Evolutionary conservation across 2,113 vertebrate species (phyloP).

Genomic region (Poecile atricapillus): DNA sequence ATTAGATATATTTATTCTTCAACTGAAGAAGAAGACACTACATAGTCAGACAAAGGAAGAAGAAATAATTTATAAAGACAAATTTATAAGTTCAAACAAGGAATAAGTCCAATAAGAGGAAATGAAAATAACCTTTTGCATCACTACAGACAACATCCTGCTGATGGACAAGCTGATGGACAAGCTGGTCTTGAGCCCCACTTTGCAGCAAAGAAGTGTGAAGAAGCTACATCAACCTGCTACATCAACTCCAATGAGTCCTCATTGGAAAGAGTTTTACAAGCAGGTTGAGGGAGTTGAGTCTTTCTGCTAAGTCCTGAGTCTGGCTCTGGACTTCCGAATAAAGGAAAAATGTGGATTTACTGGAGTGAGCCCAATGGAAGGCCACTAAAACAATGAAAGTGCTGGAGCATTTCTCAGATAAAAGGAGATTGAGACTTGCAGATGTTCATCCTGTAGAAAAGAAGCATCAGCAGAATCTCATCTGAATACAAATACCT

Average conservation of each 20-base stretch:
- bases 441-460: not conserved
- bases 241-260: too few species aligned
- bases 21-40: not conserved
- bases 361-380: not conserved
- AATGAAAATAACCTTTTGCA: not conserved
- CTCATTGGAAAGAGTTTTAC: not conserved
- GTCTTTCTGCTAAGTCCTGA: not conserved
- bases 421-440: not conserved
- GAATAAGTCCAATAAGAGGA: not conserved
- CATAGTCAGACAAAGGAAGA: not conserved
- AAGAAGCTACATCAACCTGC: not conserved
- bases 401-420: not conserved
- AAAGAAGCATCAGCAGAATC: not conserved
- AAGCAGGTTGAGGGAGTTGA: not conserved
- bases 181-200: not conserved
- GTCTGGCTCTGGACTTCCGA: not conserved
- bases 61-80: not conserved
- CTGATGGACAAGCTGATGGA: not conserved
- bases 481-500: not conserved
- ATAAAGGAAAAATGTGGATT: not conserved
- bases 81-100: not conserved
- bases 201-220: not conserved
- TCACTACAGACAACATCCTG: fast-evolving
- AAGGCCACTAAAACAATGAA: not conserved
- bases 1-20: not conserved